These are phyloP conservation scores for Ectropis grisescens DNA, from an alignment of 1,140 invertebrate genomes.

Conservation along the genomic window DNA sequence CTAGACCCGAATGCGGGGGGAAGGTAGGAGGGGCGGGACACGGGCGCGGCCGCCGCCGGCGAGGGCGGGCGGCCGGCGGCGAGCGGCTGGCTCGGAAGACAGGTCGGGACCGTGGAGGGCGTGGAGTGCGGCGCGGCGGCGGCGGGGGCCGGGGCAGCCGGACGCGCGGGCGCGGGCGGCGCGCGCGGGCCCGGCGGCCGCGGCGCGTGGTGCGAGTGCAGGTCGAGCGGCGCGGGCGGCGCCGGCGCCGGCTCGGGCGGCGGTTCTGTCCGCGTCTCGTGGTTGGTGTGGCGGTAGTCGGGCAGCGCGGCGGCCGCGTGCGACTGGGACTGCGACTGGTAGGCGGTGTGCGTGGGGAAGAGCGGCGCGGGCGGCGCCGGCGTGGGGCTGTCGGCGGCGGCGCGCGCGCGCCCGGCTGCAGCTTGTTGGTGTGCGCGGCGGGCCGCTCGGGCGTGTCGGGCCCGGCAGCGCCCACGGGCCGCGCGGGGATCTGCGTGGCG, in stretches of 20 bases:
- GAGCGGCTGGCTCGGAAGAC: slow-evolving; percentile 49
- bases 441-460: slow-evolving; percentile 65
- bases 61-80: slow-evolving; percentile 35
- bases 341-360: slow-evolving; percentile 70
- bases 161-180: slow-evolving; percentile 44
- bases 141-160: slow-evolving; percentile 43
- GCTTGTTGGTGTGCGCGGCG: slow-evolving; percentile 81
- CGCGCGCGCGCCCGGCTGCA: slow-evolving; percentile 79
- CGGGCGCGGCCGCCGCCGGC: slow-evolving; percentile 33
- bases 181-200: slow-evolving; percentile 45
- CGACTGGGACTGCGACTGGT: slow-evolving; percentile 76
- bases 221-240: slow-evolving; percentile 68
- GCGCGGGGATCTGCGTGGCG: slow-evolving; percentile 44
- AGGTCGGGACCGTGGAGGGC: slow-evolving; percentile 36
- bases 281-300: slow-evolving; percentile 62
- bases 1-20: slow-evolving; percentile 56
- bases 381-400: slow-evolving; percentile 54
- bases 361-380: slow-evolving; percentile 46
- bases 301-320: slow-evolving; percentile 79
- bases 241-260: too few species aligned
- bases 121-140: slow-evolving; percentile 56
- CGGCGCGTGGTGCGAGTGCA: slow-evolving; percentile 43
- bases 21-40: slow-evolving; percentile 45
- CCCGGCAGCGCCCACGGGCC: slow-evolving; percentile 46
- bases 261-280: slow-evolving; percentile 68